Evolutionary conservation across 2,888 invertebrate genomes (phyloP).

Genomic region (Parochlus steinenii): DNA sequence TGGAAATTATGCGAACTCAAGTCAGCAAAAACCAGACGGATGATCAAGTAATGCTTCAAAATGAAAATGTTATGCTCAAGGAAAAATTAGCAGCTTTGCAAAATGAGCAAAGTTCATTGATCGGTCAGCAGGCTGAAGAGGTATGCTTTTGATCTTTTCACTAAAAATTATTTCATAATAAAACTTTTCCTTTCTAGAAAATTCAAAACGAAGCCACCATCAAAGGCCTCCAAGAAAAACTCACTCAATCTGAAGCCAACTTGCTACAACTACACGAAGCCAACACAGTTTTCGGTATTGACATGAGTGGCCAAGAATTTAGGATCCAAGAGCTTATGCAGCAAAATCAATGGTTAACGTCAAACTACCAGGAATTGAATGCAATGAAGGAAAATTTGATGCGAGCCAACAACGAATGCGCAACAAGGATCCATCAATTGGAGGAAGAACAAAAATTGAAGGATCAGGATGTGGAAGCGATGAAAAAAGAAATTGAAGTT

Average conservation of each 20-base stretch:
- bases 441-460: constrained; percentile 4
- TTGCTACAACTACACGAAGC: constrained; percentile 1
- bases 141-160: no score
- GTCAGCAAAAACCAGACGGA: constrained; percentile 30
- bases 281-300: constrained; percentile 3
- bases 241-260: constrained; percentile 4
- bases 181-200: no score
- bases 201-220: neutral
- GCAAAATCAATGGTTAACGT: constrained; percentile 19
- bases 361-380: constrained; percentile 27
- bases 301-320: constrained; percentile 10
- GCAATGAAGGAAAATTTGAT: constrained; percentile 28
- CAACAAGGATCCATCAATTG: neutral
- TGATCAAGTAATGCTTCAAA: constrained; percentile 30
- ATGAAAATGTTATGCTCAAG: constrained; percentile 40
- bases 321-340: constrained; percentile 12
- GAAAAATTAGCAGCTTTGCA: constrained; percentile 34
- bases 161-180: no score
- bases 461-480: constrained; percentile 10
- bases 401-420: constrained; percentile 23
- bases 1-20: constrained; percentile 26
- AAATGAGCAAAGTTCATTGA: constrained; percentile 21
- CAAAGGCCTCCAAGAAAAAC: constrained; percentile 5
- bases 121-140: no score
- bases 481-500: constrained; percentile 5